Evolutionary conservation across 2,113 vertebrate genomes (phyloP).

Genomic region (Turdus rufiventris): DNA sequence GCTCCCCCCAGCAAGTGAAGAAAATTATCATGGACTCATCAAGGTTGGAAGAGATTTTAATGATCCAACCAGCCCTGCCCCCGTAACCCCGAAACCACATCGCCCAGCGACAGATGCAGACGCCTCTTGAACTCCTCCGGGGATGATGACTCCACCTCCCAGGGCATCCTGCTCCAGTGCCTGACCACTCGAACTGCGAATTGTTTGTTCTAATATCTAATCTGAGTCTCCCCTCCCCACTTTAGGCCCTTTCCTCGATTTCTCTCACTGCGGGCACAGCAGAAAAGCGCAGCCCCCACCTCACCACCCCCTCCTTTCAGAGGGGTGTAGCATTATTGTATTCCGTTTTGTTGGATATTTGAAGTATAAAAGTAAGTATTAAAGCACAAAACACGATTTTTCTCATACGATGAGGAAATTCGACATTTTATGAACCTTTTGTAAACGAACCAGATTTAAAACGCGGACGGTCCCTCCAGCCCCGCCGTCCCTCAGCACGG

Average conservation of each 20-base stretch:
- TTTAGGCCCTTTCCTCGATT: too few species aligned
- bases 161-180: accelerated
- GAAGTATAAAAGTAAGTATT: neutral
- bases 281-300: too few species aligned
- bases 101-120: neutral
- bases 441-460: accelerated
- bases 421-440: neutral
- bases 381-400: neutral
- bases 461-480: too few species aligned
- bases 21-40: accelerated
- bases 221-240: too few species aligned
- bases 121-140: too few species aligned
- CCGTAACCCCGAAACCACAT: neutral
- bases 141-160: neutral
- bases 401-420: neutral
- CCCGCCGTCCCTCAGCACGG: too few species aligned
- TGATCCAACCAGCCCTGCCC: neutral
- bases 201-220: accelerated
- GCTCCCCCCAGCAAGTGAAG: accelerated
- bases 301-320: neutral
- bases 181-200: accelerated
- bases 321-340: accelerated
- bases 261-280: too few species aligned
- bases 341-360: accelerated
- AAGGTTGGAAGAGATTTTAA: neutral